These are phyloP conservation scores for Sarcophaga rosellei DNA, from an alignment of 2,888 invertebrate genomes.

Conservation along the genomic window DNA sequence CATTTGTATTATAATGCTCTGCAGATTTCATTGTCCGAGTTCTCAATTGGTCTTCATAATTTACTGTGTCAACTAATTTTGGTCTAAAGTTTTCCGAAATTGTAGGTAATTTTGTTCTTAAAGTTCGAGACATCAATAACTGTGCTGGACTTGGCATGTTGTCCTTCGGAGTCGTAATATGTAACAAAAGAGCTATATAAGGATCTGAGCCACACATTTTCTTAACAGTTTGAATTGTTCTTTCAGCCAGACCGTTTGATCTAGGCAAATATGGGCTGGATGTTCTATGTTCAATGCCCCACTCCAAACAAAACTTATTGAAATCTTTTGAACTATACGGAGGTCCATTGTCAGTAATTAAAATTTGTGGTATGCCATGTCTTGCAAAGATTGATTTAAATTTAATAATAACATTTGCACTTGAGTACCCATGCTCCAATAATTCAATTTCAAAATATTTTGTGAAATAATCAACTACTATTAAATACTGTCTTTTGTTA, in stretches of 20 bases:
- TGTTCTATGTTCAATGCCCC: constrained; percentile 31
- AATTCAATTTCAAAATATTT: constrained; percentile 17
- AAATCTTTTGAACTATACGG: constrained; percentile 34
- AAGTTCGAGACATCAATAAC: background rate
- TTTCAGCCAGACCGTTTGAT: constrained; percentile 10
- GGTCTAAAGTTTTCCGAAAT: background rate
- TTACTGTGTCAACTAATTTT: background rate
- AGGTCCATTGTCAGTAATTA: constrained; percentile 24
- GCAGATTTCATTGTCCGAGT: background rate
- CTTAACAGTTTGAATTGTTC: background rate
- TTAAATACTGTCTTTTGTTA: constrained; percentile 3
- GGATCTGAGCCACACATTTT: too few relatives aligned
- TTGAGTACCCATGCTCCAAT: constrained; percentile 7
- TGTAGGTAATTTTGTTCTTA: constrained; percentile 1
- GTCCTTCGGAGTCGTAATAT: too few relatives aligned
- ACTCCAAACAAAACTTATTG: constrained; percentile 9
- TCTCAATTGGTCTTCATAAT: background rate
- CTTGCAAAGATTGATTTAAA: constrained; percentile 25
- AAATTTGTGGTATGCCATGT: constrained; percentile 28
- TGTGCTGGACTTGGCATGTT: too few relatives aligned
- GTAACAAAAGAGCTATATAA: too few relatives aligned
- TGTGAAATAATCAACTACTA: constrained; percentile 12
- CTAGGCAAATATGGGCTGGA: background rate
- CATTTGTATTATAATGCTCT: too few relatives aligned
- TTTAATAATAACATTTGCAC: constrained; percentile 13